Evolutionary conservation across 2,113 vertebrate species (phyloP), one percentile per base, ranked within the genome.

Genomic region (Vombatus ursinus): DNA sequence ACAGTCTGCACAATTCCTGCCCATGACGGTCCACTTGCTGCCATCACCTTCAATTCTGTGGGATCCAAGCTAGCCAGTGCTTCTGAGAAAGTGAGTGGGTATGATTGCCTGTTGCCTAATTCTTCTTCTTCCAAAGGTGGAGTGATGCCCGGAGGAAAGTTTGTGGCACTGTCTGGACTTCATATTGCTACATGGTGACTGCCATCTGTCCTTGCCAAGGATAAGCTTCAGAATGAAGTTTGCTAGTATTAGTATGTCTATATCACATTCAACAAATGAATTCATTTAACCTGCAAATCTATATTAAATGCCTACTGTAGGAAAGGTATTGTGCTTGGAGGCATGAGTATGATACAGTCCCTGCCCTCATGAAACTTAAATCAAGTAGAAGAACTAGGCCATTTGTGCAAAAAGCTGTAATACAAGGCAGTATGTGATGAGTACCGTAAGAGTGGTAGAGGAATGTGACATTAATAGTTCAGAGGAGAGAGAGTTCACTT

Each of bases 41-140:
- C 99, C n/a, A 98, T 99, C 49, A 50, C 99, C 96, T 99, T 99
- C 98, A 99, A 99, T 54, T 98, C 98, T 96, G 98, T 99, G 0
- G 99, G 99, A 96, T 99, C 99, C 47, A 99, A 99, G 97, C 98
- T 99, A 92, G 99, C 99, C 89, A 99, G 99, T 4, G 99, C 99
- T 2, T 99, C 99, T 0, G 99, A 99, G 98, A 99, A 99, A 98
- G 99, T 99, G 95, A 98, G 98, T 96, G 92, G 14, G 1, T 28
- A 0, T 1, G 44, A 47, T 50, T 0, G 1, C 0, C 50, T 23
- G 16, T 0, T 0, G 16, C 54, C 31, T 8, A 3, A 0, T 0
- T 5, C 25, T 19, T 6, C 52, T 23, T 47, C 52, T 7, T 5
- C 4, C 25, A 16, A 16, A 48, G 7, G 37, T 31, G 77, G 25